These are phyloP conservation scores for Zophobas morio DNA, from an alignment of 1,140 invertebrate genomes.

Conservation along the genomic window DNA sequence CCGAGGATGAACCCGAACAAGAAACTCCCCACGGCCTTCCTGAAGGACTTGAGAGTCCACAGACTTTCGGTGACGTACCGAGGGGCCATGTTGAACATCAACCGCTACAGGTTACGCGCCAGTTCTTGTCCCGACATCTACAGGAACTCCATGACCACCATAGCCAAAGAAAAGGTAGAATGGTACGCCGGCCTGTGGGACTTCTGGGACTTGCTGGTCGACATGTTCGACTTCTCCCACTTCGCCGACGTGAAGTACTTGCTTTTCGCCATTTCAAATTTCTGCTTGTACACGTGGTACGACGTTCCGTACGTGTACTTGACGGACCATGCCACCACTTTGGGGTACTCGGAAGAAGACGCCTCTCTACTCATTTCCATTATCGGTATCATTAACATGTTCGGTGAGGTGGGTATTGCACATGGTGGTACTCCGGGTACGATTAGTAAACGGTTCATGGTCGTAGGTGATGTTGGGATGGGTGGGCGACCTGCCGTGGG, in stretches of 20 bases:
- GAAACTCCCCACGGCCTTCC: slow-evolving; percentile 74
- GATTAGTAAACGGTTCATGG: not conserved
- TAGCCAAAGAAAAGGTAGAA: slow-evolving; percentile 81
- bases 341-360: slow-evolving; percentile 81
- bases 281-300: slow-evolving; percentile 90
- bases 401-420: slow-evolving; percentile 81
- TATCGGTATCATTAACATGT: slow-evolving; percentile 89
- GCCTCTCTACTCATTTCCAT: slow-evolving; percentile 87
- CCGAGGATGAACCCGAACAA: slow-evolving; percentile 66
- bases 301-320: slow-evolving; percentile 92
- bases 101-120: slow-evolving; percentile 83
- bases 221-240: slow-evolving; percentile 86
- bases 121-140: slow-evolving; percentile 92
- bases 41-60: slow-evolving; percentile 81
- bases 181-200: slow-evolving; percentile 84
- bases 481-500: slow-evolving; percentile 85
- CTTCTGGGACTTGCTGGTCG: slow-evolving; percentile 81
- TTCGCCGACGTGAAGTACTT: slow-evolving; percentile 82
- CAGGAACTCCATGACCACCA: slow-evolving; percentile 89
- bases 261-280: slow-evolving; percentile 88
- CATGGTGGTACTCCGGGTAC: slow-evolving; percentile 66
- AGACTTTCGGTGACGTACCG: slow-evolving; percentile 85
- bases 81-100: slow-evolving; percentile 89
- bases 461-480: slow-evolving; percentile 88
- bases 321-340: slow-evolving; percentile 80